A percentile compares a stretch with the other conserved stretches of the same genome.
These are phyloP conservation scores for Aphidoletes aphidimyza DNA, from an alignment of 2,888 invertebrate species.

Conservation along the genomic window DNA sequence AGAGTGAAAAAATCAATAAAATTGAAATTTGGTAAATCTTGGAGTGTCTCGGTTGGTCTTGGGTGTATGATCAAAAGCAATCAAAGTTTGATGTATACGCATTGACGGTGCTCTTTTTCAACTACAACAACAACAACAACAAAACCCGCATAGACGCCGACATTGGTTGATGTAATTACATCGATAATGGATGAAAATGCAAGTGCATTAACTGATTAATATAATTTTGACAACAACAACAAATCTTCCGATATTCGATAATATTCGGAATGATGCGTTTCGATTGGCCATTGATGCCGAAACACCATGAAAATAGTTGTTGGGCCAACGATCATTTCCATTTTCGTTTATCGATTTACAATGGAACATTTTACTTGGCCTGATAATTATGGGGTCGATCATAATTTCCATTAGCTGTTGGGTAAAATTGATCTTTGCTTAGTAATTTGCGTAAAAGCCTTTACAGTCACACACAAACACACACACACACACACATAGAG, in stretches of 20 bases:
- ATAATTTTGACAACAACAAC: background rate
- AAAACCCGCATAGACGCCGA: slow-evolving; percentile 4
- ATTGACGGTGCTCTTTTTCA: too few relatives aligned
- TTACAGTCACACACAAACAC: too few relatives aligned
- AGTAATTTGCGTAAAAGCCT: slow-evolving; percentile 36
- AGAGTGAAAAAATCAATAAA: background rate
- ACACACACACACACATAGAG: too few relatives aligned
- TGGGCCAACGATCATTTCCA: background rate
- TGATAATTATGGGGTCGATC: background rate
- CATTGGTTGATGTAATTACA: background rate
- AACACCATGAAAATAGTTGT: background rate
- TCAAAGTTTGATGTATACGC: background rate
- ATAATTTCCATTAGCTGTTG: background rate
- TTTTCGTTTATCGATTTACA: background rate
- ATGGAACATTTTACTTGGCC: background rate
- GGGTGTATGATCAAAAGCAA: too few relatives aligned
- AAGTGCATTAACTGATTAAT: slow-evolving; percentile 23
- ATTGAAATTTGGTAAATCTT: background rate
- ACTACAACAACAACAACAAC: too few relatives aligned
- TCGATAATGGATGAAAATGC: background rate
- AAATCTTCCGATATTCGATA: background rate
- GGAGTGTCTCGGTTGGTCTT: background rate
- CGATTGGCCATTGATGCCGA: background rate
- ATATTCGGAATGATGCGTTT: background rate
- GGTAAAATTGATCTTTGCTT: background rate